Base-by-base conservation (phyloP, 2,113 vertebrate genomes). In the Pachycephala philippinensis region DNA sequence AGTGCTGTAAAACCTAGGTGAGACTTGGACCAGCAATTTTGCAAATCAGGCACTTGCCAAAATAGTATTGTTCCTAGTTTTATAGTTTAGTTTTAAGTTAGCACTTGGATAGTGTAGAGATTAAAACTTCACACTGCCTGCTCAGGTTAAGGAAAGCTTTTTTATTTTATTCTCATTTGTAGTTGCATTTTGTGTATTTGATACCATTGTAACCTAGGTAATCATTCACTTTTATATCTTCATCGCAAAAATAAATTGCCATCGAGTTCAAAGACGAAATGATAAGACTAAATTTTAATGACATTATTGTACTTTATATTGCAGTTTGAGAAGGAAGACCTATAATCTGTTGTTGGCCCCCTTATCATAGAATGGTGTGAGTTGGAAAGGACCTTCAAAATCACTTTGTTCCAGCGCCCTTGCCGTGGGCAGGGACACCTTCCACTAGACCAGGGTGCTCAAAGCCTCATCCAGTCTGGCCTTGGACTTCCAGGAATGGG, bases 141-240 rank as follows among this genome's bases (percentile, higher is more conserved):
- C 15, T 94, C 9, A 53, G 11, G 24, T 60, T 84, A 79, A 79
- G 19, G 65, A 23, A 72, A 56, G n/a, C 4, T 27, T 56, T 76
- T 64, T 19, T 28, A 27, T 26, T 76, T 61, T 33, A 5, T 42
- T 72, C 30, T 47, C 21, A 13, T 49, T 63, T 70, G 17, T 65
- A n/a, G 31, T 68, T 54, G 20, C 1, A 1, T 66, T 81, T 49
- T 39, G 4, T 84, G 7, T 83, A 17, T 49, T 91, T 85, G 85
- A 57, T 87, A 40, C 26, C 23, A 7, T 68, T 2, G 3, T 69
- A 54, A 44, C 63, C 39, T 90, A 69, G 82, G 45, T 96, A 85
- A 95, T 96, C 10, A 76, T 93, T 97, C 40, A 89, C 87, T 75
- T 92, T 49, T 47, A 31, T 69, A 79, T 80, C 82, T 84, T 82